Base-by-base conservation (phyloP, 2,888 invertebrate species). In the Abrostola triplasia region DNA sequence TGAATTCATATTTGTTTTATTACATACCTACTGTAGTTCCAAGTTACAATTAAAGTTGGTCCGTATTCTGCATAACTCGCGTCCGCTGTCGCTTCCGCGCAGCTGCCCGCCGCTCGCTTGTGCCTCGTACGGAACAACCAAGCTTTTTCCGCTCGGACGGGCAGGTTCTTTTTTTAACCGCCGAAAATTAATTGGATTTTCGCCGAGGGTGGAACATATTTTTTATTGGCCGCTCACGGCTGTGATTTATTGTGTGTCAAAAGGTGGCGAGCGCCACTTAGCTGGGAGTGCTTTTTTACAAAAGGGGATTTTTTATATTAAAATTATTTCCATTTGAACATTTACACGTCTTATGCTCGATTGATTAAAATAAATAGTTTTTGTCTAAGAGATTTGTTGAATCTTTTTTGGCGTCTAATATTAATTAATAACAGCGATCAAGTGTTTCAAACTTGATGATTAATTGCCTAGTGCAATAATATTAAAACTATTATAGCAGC, bases 101-200 rank as follows among this genome's bases (percentile, higher is more conserved):
- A 67, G 69, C 81, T 80, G 82, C 76, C 62, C 79, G 79, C 76
- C 54, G 47, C 47, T 56, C 81, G 83, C 85, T 76, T 67, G 52
- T 84, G 65, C 49, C 77, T 83, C 60, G 77, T 76, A 70, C 83
- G 77, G 69, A 69, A 70, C 76, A 66, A 77, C 81, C 82, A 80
- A 90, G 90, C 90, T 92, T 92, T 92, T 90, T 89, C 90, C 91
- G 90, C 90, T 91, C 88, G 90, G 90, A 87, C 86, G 90, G 82
- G 88, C 89, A 85, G 88, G 90, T 88, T 91, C 91, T 91, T 94
- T 93, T 90, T 94, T 93, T 92, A 90, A 89, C 90, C 88, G 88
- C 90, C 92, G 92, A 93, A 94, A 94, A 94, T 94, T 94, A 94
- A 94, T 94, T 94, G 94, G 93, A 93, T 94, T 93, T 94, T 92